Percentiles rank a stretch among this genome's conserved stretches.
These are phyloP conservation scores for Leiothrix lutea DNA, from an alignment of 2,113 vertebrate species.

Conservation along the genomic window DNA sequence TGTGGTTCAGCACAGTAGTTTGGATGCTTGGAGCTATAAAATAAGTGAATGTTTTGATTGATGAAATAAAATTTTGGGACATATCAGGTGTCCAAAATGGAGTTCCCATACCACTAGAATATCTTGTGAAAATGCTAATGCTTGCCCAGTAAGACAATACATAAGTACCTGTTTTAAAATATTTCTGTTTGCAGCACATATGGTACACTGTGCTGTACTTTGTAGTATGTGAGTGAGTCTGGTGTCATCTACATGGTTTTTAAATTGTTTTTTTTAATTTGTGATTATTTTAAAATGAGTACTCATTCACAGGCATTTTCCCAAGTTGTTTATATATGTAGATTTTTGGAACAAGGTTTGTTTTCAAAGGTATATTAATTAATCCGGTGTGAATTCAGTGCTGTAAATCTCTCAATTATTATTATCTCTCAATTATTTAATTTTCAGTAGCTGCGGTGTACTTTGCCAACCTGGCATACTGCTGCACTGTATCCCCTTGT, in stretches of 20 bases:
- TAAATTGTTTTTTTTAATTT: background rate
- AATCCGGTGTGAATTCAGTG: background rate
- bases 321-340: background rate
- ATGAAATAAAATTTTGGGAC: background rate
- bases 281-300: background rate
- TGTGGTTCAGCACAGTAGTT: background rate
- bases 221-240: background rate
- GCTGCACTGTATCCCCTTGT: background rate
- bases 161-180: background rate
- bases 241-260: background rate
- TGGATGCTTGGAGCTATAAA: background rate
- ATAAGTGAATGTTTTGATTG: background rate
- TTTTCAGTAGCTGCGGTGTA: background rate
- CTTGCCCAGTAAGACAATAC: background rate
- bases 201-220: background rate
- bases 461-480: background rate
- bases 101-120: background rate
- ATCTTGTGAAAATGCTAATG: background rate
- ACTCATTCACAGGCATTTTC: background rate
- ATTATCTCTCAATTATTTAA: background rate
- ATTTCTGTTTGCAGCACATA: background rate
- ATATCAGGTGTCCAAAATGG: background rate
- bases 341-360: background rate
- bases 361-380: background rate
- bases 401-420: background rate